Conservation (phyloP, 2,797 vertebrate genomes). For the Myotis findleyi region DNA sequence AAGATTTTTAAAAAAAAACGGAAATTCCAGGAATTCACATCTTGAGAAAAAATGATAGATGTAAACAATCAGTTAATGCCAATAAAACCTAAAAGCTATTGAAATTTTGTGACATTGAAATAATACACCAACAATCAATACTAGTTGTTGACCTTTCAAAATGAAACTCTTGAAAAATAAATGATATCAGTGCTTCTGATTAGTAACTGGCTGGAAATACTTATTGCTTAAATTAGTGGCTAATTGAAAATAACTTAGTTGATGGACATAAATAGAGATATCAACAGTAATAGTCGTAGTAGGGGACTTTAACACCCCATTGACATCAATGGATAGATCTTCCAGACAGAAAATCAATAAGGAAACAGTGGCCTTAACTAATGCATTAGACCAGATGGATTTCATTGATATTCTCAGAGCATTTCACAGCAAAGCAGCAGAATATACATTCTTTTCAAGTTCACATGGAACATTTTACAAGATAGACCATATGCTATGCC, state of each 20-base stretch:
- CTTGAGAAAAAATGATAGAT: background rate
- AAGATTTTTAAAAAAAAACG: slow-evolving; percentile 29
- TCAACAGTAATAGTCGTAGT: background rate
- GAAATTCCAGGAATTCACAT: background rate
- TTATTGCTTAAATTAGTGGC: background rate
- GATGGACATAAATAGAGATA: background rate
- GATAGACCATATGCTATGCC: background rate
- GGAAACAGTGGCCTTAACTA: background rate
- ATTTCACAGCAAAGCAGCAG: background rate
- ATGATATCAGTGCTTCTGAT: background rate
- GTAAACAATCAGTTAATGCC: background rate
- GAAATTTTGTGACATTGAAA: slow-evolving; percentile 21
- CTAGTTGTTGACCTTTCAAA: background rate
- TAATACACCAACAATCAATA: background rate
- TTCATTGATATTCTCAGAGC: background rate
- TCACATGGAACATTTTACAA: background rate
- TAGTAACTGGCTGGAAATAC: background rate
- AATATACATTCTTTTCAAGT: background rate
- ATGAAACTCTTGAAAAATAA: slow-evolving; percentile 33
- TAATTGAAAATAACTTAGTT: slow-evolving; percentile 9
- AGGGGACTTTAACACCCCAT: background rate
- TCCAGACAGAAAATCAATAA: background rate
- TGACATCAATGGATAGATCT: background rate
- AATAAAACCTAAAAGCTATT: slow-evolving; percentile 5
- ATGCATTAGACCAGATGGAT: background rate